Conservation (phyloP, 2,797 vertebrate genomes). For the Synaphobranchus kaupii region DNA sequence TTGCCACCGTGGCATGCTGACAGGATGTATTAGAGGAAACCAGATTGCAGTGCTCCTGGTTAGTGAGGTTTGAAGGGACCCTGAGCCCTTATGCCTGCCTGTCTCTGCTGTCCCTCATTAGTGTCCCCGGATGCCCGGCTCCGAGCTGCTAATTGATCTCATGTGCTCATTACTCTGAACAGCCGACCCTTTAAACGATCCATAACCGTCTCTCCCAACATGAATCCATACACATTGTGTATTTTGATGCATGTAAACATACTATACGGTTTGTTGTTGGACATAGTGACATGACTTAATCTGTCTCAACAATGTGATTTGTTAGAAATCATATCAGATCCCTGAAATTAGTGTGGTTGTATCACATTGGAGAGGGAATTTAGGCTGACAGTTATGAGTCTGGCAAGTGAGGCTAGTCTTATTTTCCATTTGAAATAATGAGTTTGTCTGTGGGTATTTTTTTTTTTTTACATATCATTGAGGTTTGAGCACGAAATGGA, state of each 20-base stretch:
- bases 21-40: not conserved
- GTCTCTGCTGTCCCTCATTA: not conserved
- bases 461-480: not conserved
- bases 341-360: not conserved
- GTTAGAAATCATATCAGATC: not conserved
- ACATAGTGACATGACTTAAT: not conserved
- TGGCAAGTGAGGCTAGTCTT: not conserved
- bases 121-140: not conserved
- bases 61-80: not conserved
- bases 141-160: slow-evolving; percentile 13
- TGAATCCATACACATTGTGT: not conserved
- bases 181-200: not conserved
- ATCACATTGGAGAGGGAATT: not conserved
- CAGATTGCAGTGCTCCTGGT: not conserved
- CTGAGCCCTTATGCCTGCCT: not conserved
- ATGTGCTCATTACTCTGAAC: not conserved
- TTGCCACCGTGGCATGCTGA: not conserved
- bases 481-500: not conserved
- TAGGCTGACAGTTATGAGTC: not conserved
- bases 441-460: not conserved
- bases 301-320: not conserved
- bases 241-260: not conserved
- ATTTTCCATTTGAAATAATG: not conserved
- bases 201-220: not conserved
- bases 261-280: not conserved